Evolutionary conservation across 1,140 invertebrate species (phyloP).

Genomic region (Anoplolepis gracilipes): DNA sequence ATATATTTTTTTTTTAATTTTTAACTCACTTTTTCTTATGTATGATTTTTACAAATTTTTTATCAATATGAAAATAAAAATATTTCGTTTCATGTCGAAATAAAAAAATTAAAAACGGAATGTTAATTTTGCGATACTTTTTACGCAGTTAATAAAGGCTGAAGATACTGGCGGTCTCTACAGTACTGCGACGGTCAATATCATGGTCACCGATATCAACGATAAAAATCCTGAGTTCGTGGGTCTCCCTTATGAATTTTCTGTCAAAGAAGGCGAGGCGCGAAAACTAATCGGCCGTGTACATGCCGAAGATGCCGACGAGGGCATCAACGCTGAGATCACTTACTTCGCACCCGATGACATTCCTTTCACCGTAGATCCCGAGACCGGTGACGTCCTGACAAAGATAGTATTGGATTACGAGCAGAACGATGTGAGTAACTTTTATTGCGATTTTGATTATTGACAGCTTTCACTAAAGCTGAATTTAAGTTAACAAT

Average conservation of each 20-base stretch:
- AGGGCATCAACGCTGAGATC: conserved; percentile 88
- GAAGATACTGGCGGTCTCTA: conserved; percentile 94
- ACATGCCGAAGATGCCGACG: conserved; percentile 93
- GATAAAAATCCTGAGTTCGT: conserved; percentile 95
- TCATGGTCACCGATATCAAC: conserved; percentile 96
- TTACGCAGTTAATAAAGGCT: conserved; percentile 91
- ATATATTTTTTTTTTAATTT: neutral
- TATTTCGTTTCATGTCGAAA: neutral
- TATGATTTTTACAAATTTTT: neutral
- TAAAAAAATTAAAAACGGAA: neutral
- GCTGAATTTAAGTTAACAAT: neutral
- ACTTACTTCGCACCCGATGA: conserved; percentile 91
- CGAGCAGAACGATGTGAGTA: conserved; percentile 91
- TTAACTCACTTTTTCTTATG: too few relatives aligned
- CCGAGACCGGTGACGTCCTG: conserved; percentile 91
- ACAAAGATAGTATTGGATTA: conserved; percentile 93
- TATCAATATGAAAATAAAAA: neutral
- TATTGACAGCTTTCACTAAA: neutral
- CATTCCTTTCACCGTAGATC: conserved; percentile 92
- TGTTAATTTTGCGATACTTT: neutral
- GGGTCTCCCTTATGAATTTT: conserved; percentile 91
- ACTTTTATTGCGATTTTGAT: conserved; percentile 3
- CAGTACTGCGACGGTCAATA: conserved; percentile 93
- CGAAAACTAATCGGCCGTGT: conserved; percentile 91
- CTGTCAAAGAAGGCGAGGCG: conserved; percentile 92